These are phyloP conservation scores for Actinemys pallida DNA, from an alignment of 2,113 vertebrate genomes.

Conservation along the genomic window DNA sequence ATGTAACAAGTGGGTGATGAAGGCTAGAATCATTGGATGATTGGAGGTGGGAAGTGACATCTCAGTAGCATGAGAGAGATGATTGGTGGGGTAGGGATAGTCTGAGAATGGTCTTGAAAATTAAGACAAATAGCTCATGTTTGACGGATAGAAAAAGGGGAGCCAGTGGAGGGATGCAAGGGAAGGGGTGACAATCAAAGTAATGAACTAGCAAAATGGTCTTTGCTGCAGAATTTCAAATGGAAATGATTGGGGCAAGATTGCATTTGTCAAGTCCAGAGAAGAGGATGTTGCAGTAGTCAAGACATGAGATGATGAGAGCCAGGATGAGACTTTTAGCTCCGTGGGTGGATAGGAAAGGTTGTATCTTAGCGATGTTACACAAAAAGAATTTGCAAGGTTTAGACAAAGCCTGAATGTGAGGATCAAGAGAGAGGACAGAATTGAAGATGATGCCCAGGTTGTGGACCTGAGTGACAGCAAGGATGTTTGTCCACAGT, in stretches of 20 bases:
- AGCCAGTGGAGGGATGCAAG: not conserved
- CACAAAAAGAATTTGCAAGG: not conserved
- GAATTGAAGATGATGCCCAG: not conserved
- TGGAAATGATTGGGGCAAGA: not conserved
- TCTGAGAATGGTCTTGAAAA: not conserved
- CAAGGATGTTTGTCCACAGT: not conserved
- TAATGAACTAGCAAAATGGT: not conserved
- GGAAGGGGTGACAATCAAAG: not conserved
- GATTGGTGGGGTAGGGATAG: not conserved
- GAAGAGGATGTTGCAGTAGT: not conserved
- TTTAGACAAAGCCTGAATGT: not conserved
- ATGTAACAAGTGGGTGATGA: not conserved
- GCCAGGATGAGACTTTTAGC: not conserved
- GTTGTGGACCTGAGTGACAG: not conserved
- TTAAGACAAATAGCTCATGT: not conserved
- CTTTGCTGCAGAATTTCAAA: not conserved
- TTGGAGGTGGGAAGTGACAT: not conserved
- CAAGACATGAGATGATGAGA: rapidly evolving
- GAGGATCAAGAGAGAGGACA: not conserved
- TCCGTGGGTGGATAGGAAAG: not conserved
- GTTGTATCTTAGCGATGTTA: not conserved
- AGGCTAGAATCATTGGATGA: not conserved
- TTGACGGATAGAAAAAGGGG: not conserved
- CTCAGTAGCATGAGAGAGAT: not conserved
- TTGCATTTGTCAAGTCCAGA: not conserved